These are phyloP conservation scores for Malurus splendens DNA, from an alignment of 2,797 vertebrate genomes.

Conservation along the genomic window DNA sequence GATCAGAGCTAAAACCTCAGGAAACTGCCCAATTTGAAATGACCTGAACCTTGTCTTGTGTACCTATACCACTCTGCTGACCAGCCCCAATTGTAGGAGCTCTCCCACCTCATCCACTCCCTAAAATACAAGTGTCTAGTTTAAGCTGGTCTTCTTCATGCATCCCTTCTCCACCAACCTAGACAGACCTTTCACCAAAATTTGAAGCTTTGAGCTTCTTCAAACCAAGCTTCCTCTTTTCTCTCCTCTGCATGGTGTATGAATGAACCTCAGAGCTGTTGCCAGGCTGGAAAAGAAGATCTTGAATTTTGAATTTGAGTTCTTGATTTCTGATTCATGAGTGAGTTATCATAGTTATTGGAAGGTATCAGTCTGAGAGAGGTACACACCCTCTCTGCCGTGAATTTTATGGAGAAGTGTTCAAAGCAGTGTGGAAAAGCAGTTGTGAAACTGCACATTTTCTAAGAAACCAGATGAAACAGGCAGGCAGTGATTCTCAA, in stretches of 20 bases:
- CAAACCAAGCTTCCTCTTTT: neutral
- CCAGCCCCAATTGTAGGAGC: rapidly evolving
- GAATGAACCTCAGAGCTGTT: neutral
- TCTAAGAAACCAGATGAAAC: neutral
- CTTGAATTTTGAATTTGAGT: neutral
- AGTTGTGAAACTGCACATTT: neutral
- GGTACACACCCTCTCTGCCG: rapidly evolving
- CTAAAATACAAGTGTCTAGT: neutral
- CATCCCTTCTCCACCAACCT: neutral
- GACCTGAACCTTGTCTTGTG: neutral
- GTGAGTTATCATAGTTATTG: neutral
- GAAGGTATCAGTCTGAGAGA: neutral
- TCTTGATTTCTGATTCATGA: neutral
- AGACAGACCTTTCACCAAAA: neutral
- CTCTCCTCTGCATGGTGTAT: neutral
- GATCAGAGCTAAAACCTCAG: neutral
- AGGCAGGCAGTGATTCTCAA: neutral
- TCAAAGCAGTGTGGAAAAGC: neutral
- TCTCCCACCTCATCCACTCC: neutral
- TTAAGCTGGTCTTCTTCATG: neutral
- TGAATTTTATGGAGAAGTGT: neutral
- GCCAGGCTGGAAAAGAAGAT: neutral
- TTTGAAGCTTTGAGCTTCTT: neutral
- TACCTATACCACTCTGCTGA: neutral
- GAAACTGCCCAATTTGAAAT: neutral